phyloP scores from a whole-genome alignment of 1,140 invertebrate genomes.

The Drosophila seguyi region DNA sequence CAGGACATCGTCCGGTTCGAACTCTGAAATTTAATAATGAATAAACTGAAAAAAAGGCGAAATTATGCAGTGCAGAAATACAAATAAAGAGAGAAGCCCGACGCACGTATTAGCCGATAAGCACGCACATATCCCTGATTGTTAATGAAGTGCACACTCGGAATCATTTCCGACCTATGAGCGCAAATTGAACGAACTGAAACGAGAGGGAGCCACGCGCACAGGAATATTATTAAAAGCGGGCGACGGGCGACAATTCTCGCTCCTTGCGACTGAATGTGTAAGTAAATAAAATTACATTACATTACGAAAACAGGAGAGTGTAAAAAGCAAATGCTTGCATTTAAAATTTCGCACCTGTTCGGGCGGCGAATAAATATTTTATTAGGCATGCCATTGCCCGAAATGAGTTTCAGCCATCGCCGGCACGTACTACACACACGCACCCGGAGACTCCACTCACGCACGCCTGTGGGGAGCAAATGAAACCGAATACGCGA shows the following conservation, averaged over 20 bases:
- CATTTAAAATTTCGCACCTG: conserved; percentile 73
- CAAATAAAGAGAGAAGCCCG: conserved; percentile 7
- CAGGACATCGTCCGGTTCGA: conserved; percentile 1
- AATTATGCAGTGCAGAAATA: conserved; percentile 17
- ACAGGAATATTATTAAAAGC: conserved; percentile 1
- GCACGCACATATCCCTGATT: conserved; percentile 51
- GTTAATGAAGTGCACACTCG: conserved; percentile 53
- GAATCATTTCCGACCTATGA: conserved; percentile 37
- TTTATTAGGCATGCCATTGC: conserved; percentile 56
- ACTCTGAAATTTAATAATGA: conserved; percentile 36
- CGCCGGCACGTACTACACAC: conserved; percentile 20
- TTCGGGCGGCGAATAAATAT: conserved; percentile 65
- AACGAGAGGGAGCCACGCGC: conserved; percentile 18
- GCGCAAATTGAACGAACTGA: conserved; percentile 52
- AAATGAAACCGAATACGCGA: conserved; percentile 66
- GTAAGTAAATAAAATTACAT: conserved; percentile 68
- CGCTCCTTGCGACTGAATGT: conserved; percentile 34
- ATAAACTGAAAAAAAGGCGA: conserved; percentile 16
- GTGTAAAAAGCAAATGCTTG: conserved; percentile 55
- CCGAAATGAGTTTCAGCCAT: conserved; percentile 54
- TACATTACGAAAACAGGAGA: conserved; percentile 50
- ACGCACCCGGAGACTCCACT: conserved; percentile 11
- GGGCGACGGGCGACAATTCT: conserved; percentile 31
- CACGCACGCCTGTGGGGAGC: conserved; percentile 23
- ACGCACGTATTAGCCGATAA: conserved; percentile 49